Percentiles rank a stretch among this genome's conserved stretches.
phyloP scores from a whole-genome alignment of 2,888 invertebrate genomes.

The Caenorhabditis macrosperma region DNA sequence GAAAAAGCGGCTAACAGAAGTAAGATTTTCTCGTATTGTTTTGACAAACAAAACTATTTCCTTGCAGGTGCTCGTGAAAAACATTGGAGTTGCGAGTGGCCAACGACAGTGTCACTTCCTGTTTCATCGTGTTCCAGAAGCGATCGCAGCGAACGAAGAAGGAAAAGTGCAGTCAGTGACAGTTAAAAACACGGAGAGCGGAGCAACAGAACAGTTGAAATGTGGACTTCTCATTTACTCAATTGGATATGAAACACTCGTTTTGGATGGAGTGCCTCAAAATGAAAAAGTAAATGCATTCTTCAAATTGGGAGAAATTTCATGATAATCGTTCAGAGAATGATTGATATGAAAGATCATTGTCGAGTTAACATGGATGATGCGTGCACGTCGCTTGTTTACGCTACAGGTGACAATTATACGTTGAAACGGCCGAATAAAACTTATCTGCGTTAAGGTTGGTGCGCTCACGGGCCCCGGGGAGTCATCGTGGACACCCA shows the following conservation, averaged over 20 bases:
- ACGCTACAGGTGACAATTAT: slow-evolving; percentile 65
- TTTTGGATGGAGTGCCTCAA: slow-evolving; percentile 72
- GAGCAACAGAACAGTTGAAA: slow-evolving; percentile 76
- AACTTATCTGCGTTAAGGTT: slow-evolving; percentile 32
- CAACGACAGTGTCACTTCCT: slow-evolving; percentile 56
- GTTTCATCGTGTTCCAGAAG: slow-evolving; percentile 66
- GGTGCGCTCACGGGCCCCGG: slow-evolving; percentile 77
- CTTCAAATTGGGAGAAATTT: not conserved
- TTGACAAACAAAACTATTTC: no score
- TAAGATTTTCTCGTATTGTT: slow-evolving; percentile 19
- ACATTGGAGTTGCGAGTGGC: slow-evolving; percentile 40
- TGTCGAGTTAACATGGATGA: slow-evolving; percentile 70
- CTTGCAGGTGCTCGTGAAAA: slow-evolving; percentile 59
- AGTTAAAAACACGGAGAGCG: slow-evolving; percentile 38
- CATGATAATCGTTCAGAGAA: slow-evolving; percentile 55
- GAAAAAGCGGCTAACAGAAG: slow-evolving; percentile 65
- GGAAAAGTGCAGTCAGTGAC: slow-evolving; percentile 59
- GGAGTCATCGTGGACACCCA: slow-evolving; percentile 79
- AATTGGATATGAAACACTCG: slow-evolving; percentile 77
- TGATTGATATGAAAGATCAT: slow-evolving; percentile 74
- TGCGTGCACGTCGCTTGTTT: slow-evolving; percentile 53
- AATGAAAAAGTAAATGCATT: slow-evolving; percentile 58
- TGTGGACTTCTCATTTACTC: slow-evolving; percentile 85
- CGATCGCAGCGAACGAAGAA: slow-evolving; percentile 52
- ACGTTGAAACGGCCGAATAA: not conserved